These are phyloP conservation scores for Amphimallon solstitiale DNA, from an alignment of 2,888 invertebrate species.

Conservation along the genomic window DNA sequence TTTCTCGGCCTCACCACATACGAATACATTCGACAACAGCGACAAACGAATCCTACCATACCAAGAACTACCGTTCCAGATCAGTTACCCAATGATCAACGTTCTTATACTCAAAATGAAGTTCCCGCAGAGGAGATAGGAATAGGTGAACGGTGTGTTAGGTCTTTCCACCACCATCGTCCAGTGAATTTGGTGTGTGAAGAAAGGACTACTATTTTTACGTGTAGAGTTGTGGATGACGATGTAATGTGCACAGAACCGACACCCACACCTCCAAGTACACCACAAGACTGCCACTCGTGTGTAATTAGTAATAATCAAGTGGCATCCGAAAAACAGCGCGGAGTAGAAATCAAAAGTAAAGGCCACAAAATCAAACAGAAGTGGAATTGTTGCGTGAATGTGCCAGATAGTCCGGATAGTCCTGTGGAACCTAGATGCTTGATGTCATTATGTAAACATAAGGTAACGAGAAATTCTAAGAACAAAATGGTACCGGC, in stretches of 20 bases:
- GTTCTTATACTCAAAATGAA: constrained; percentile 40
- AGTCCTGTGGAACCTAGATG: constrained; percentile 62
- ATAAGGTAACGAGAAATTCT: constrained; percentile 49
- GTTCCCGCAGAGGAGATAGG: constrained; percentile 30
- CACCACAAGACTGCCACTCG: constrained; percentile 60
- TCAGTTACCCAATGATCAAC: constrained; percentile 61
- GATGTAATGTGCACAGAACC: constrained; percentile 61
- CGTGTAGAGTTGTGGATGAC: constrained; percentile 68
- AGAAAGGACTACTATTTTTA: constrained; percentile 58
- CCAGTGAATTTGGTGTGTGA: constrained; percentile 63
- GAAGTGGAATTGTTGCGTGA: constrained; percentile 71
- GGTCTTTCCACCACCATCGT: constrained; percentile 49
- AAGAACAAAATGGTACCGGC: constrained; percentile 40
- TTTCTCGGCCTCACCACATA: constrained; percentile 88
- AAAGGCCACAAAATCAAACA: constrained; percentile 58
- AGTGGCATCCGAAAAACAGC: constrained; percentile 52
- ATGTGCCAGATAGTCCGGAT: constrained; percentile 70
- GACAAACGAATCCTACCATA: constrained; percentile 59
- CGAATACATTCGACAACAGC: constrained; percentile 78
- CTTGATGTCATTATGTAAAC: constrained; percentile 59
- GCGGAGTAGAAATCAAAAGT: constrained; percentile 39
- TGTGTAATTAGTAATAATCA: constrained; percentile 50
- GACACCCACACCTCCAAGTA: constrained; percentile 63
- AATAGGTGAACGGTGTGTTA: constrained; percentile 26
- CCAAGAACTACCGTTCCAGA: constrained; percentile 56